A percentile compares a stretch with the other conserved stretches of the same genome.
These are phyloP conservation scores for Indri indri DNA, from an alignment of 2,113 vertebrate species.

Conservation along the genomic window DNA sequence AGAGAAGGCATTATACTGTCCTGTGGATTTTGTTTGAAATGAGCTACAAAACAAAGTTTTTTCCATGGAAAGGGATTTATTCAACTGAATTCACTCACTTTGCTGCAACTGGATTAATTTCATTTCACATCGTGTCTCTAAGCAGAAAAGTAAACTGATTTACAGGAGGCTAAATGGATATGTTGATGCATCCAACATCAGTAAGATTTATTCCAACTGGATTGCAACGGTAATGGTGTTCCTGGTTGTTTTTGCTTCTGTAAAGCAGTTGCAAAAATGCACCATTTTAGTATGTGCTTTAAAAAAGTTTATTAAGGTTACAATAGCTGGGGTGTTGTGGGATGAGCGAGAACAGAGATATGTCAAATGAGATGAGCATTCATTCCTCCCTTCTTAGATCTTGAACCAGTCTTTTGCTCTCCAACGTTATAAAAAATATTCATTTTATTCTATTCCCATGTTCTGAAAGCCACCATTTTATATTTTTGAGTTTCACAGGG, in stretches of 20 bases:
- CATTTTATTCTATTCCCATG: background rate
- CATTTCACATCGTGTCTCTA: constrained; percentile 55
- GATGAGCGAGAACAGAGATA: background rate
- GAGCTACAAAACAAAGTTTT: constrained; percentile 27
- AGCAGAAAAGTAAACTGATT: constrained; percentile 63
- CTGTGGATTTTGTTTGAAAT: constrained; percentile 41
- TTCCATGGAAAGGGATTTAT: constrained; percentile 40
- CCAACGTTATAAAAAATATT: background rate
- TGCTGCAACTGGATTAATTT: constrained; percentile 58
- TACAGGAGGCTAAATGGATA: constrained; percentile 20
- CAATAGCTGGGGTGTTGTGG: background rate
- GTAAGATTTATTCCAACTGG: constrained; percentile 24
- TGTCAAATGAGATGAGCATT: background rate
- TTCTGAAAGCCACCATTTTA: background rate
- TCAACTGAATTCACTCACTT: constrained; percentile 45
- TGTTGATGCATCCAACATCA: constrained; percentile 22
- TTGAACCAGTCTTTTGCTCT: background rate
- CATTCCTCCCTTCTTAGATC: background rate
- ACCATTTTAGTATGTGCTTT: background rate
- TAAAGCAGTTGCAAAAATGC: background rate
- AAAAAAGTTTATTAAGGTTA: background rate
- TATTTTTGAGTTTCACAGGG: background rate
- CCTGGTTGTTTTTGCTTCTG: background rate
- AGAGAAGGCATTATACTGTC: background rate
- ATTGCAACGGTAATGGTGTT: background rate